phyloP scores from a whole-genome alignment of 1,140 invertebrate species.

The Cotesia typhae region DNA sequence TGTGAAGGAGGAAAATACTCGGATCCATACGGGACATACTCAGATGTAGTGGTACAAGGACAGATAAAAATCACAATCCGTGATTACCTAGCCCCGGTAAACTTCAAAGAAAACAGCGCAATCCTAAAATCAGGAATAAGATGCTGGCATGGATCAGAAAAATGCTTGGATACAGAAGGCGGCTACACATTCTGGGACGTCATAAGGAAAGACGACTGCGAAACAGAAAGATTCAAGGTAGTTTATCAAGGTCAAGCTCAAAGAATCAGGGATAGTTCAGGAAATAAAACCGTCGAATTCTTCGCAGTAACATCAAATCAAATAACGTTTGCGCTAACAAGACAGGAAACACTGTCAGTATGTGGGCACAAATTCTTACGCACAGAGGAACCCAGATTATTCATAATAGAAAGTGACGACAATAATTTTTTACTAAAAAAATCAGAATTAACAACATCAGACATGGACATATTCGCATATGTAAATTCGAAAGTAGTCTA shows the following conservation, averaged over 20 bases:
- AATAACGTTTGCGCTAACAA: conserved; percentile 28
- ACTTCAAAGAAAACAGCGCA: conserved; percentile 3
- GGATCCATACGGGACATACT: conserved; percentile 22
- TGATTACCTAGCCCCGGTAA: conserved; percentile 24
- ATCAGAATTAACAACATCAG: background rate
- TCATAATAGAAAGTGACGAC: background rate
- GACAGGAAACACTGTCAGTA: background rate
- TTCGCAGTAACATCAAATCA: conserved; percentile 12
- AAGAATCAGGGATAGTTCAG: background rate
- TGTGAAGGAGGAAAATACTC: conserved; percentile 24
- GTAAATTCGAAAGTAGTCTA: conserved; percentile 1
- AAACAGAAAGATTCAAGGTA: conserved; percentile 9
- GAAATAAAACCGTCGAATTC: background rate
- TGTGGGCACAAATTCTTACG: conserved; percentile 24
- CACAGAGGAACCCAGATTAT: conserved; percentile 12
- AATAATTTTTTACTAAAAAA: conserved; percentile 7
- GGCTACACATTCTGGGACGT: conserved; percentile 27
- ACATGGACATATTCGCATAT: conserved; percentile 29
- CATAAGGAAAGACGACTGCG: conserved; percentile 13
- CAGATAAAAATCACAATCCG: conserved; percentile 17
- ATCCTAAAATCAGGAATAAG: background rate
- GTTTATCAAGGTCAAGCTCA: conserved; percentile 11
- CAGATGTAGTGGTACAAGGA: conserved; percentile 24
- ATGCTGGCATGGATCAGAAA: conserved; percentile 28
- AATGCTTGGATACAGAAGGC: conserved; percentile 32